phyloP scores from a whole-genome alignment of 2,113 vertebrate species.

The Rhea americana region DNA sequence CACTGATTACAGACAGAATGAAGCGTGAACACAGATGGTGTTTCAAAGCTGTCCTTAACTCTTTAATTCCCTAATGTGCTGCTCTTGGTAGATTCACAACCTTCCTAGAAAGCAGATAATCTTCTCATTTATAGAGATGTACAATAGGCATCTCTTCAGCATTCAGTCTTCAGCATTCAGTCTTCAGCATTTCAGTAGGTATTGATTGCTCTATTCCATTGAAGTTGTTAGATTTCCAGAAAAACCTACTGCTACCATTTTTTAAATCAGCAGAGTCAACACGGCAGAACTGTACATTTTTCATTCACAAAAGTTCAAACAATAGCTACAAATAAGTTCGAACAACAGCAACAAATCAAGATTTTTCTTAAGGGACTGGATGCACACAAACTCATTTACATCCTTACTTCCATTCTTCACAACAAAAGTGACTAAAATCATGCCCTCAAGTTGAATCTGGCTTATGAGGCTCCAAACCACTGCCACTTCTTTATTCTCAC shows the following conservation, averaged over 20 bases:
- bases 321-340: neutral
- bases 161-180: neutral
- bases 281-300: neutral
- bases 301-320: neutral
- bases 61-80: neutral
- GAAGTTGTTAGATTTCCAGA: neutral
- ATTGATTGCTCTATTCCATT: neutral
- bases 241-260: neutral
- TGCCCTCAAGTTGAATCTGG: rapidly evolving
- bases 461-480: neutral
- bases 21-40: neutral
- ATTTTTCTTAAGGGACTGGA: rapidly evolving
- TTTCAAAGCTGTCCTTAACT: neutral
- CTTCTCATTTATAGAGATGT: neutral
- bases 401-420: neutral
- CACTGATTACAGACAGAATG: neutral
- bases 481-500: neutral
- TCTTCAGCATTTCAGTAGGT: neutral
- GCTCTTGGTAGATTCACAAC: neutral
- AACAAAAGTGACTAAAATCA: neutral
- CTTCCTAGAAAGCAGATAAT: neutral
- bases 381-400: neutral
- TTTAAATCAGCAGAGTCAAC: neutral
- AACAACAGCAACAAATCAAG: neutral
- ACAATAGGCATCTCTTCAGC: rapidly evolving